Evolutionary conservation across 2,888 invertebrate genomes (phyloP), one percentile per base, ranked within the genome.

Genomic region (Sminthurides aquaticus): DNA sequence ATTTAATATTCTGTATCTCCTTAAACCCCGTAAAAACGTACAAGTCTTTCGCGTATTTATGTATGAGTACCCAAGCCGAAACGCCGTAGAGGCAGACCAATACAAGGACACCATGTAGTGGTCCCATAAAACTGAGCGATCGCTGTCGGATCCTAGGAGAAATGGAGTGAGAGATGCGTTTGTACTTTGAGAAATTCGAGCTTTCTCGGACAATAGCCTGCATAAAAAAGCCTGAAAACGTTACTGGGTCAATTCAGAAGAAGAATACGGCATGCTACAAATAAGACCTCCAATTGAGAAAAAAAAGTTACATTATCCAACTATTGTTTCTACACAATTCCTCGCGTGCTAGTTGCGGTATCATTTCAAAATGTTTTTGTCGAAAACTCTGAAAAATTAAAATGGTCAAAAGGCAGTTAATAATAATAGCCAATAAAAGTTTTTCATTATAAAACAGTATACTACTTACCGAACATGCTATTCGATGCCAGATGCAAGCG

Each of bases 41-140:
- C n/a, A n/a, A n/a, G n/a, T n/a, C n/a, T n/a, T n/a, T n/a, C n/a
- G n/a, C n/a, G n/a, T n/a, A n/a, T n/a, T n/a, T n/a, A n/a, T n/a
- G n/a, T n/a, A n/a, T n/a, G n/a, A n/a, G n/a, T 63, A 74, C 74
- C 74, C 74, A 11, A 74, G 52, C 22, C 70, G 59, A 54, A 72
- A 70, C 3, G 62, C 55, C 2, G 68, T 66, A n/a, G 66, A 54
- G 5, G 66, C 48, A 3, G 73, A 60, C 69, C 74, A 71, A 34
- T 74, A 74, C 3, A 74, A 24, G 0, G 71, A 71, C 1, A 67
- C 68, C 2, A 64, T 24, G 34, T 74, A 74, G 25, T 74, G 74
- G 8, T 61, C 57, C 49, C 60, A 54, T 5, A 65, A 52, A 25
- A 65, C 49, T 0, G 55, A 22, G 20, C n/a, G 18, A 22, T 15